Evolutionary conservation across 2,888 invertebrate species (phyloP), one percentile per base, ranked within the genome.

Genomic region (Oligia strigilis): DNA sequence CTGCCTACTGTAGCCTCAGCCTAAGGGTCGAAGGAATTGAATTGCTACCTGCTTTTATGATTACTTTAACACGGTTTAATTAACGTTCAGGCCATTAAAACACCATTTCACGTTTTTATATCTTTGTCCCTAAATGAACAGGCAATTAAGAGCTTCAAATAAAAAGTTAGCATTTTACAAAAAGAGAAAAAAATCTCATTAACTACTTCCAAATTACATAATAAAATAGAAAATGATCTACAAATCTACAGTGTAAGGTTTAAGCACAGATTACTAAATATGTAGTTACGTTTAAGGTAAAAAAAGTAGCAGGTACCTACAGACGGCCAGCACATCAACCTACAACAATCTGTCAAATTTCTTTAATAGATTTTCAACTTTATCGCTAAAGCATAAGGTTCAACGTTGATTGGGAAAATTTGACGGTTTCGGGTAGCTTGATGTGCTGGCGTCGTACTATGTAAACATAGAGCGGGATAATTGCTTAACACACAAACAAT

Each of bases 1-100:
- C n/a, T n/a, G n/a, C n/a, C n/a, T n/a, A n/a, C n/a, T n/a, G n/a
- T n/a, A n/a, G n/a, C n/a, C n/a, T n/a, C n/a, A n/a, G n/a, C n/a
- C n/a, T n/a, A n/a, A 77, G 62, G 78, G 79, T 72, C 77, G 29
- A 73, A 80, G 17, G 71, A 79, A 74, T 72, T 77, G 14, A 76
- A 46, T 72, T 72, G 78, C 82, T 88, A 88, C 90, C 90, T 89
- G 86, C 66, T 76, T 78, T 84, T 80, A 87, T 78, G 64, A 40
- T 19, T 36, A 49, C 17, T 49, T 62, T 60, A 29, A 62, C 60
- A 71, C 67, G 73, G 23, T 58, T 19, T 74, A 82, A 75, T 83
- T 79, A 67, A 36, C 55, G 55, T 62, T 36, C 49, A 49, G 72
- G 17, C 65, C 55, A 78, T 74, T 69, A 65, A 58, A 46, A 29